Percentiles rank a stretch among this genome's conserved stretches.
phyloP scores from a whole-genome alignment of 2,113 vertebrate genomes.

The Pangasianodon gigas region DNA sequence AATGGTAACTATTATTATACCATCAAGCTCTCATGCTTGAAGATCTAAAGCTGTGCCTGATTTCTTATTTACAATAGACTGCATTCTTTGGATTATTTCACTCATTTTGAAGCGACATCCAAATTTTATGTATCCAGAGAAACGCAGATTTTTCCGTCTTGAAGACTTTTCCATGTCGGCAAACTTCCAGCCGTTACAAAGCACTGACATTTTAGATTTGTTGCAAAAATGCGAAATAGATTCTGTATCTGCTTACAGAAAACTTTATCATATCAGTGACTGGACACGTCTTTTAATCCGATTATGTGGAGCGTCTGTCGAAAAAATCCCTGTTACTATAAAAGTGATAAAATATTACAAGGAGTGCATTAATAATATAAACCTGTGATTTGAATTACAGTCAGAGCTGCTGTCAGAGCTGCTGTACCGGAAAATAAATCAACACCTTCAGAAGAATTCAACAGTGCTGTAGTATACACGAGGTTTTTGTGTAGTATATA shows the following conservation, averaged over 20 bases:
- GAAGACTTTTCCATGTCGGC: background rate
- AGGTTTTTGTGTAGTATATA: no score
- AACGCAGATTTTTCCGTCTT: background rate
- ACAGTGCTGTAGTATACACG: no score
- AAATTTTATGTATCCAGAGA: background rate
- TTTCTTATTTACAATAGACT: background rate
- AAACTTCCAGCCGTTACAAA: background rate
- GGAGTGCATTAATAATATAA: no score
- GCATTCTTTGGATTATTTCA: background rate
- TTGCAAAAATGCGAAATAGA: background rate
- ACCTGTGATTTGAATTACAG: no score
- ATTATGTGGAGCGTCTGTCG: no score
- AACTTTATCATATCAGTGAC: background rate
- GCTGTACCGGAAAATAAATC: background rate
- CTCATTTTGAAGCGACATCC: background rate
- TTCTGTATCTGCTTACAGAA: background rate
- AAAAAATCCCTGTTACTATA: no score
- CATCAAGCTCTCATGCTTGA: background rate
- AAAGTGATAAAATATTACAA: no score
- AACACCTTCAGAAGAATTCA: no score
- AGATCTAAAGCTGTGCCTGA: background rate
- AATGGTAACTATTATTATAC: background rate
- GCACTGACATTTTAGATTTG: background rate
- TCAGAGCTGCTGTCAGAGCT: no score
- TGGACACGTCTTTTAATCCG: no score